These are phyloP conservation scores for Blastobasis lacticolella DNA, from an alignment of 2,888 invertebrate species.

Conservation along the genomic window DNA sequence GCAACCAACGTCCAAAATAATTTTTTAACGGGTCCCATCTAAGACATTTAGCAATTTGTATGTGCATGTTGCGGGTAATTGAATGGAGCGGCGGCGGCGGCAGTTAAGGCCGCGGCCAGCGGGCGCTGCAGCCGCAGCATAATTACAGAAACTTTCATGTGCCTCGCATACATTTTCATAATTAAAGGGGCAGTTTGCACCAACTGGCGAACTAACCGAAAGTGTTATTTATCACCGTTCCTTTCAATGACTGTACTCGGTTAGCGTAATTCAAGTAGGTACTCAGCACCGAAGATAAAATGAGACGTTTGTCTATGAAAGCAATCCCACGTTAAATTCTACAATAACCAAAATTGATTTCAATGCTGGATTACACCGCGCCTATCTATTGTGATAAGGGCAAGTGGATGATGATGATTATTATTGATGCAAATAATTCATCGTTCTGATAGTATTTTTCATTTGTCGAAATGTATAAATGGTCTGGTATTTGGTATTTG, in stretches of 20 bases:
- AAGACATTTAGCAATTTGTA: conserved; percentile 48
- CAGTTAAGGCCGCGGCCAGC: conserved; percentile 50
- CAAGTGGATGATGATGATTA: not conserved
- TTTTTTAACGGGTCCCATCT: conserved; percentile 30
- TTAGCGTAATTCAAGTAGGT: too few species aligned
- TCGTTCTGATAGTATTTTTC: too few species aligned
- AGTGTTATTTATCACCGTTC: conserved; percentile 53
- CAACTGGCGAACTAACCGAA: conserved; percentile 45
- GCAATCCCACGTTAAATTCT: too few species aligned
- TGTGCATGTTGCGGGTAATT: conserved; percentile 51
- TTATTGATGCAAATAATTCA: too few species aligned
- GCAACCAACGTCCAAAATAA: too few species aligned
- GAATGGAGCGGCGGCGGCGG: conserved; percentile 53
- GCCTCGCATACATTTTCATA: conserved; percentile 73
- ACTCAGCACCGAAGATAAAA: too few species aligned
- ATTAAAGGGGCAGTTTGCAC: conserved; percentile 66
- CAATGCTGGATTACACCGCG: not conserved
- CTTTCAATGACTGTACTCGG: conserved; percentile 30
- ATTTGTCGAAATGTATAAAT: too few species aligned
- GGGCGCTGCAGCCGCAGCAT: conserved; percentile 40
- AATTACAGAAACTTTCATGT: conserved; percentile 72
- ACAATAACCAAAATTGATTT: too few species aligned
- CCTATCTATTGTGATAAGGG: not conserved
- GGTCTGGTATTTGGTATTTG: not conserved
- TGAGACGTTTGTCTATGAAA: too few species aligned